Evolutionary conservation across 2,113 vertebrate genomes (phyloP), one percentile per base, ranked within the genome.

Genomic region (Percina caprodes): DNA sequence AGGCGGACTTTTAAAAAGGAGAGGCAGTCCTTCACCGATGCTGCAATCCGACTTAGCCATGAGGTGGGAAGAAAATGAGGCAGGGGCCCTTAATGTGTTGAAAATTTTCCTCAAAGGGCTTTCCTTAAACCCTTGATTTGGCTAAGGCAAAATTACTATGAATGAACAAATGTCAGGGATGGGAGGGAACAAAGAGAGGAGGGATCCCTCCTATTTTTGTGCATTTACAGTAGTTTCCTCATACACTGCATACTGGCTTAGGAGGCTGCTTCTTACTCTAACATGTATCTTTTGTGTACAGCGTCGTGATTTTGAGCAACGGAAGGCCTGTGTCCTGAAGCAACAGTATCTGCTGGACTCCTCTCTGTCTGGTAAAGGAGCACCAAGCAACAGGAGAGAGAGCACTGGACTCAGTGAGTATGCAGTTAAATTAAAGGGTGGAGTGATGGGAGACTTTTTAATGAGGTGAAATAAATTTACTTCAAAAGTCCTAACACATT

Each of bases 1-100:
- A 94, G 67, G 86, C 76, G 70, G 72, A 93, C 89, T 7, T 96
- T 96, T 84, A 93, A 96, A 75, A 88, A n/a, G 19, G 96, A 97
- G 87, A 85, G 96, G 46, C 71, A 89, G 66, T 91, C 91, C 24
- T 96, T 96, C 85, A 96, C 96, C 0, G 95, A 96, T 0, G 96
- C 95, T 1, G 96, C 96, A 35, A 95, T 97, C 68, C 87, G 95
- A 65, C 84, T 96, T 45, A 95, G 96, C 46, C 91, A 60, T 12
- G 96, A 96, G 93, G 95, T 96, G 70, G 69, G 69, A 39, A n/a
- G 48, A 5, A n/a, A 26, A 48, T 16, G 0, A 46, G 13, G 12
- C 2, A 8, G 6, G n/a, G 33, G 18, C 26, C 16, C 9, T n/a
- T 26, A 8, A 30, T 49, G 9, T 26, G 18, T 51, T 4, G 26